Conservation (phyloP, 1,140 invertebrate species). For the Drosophila santomea region DNA sequence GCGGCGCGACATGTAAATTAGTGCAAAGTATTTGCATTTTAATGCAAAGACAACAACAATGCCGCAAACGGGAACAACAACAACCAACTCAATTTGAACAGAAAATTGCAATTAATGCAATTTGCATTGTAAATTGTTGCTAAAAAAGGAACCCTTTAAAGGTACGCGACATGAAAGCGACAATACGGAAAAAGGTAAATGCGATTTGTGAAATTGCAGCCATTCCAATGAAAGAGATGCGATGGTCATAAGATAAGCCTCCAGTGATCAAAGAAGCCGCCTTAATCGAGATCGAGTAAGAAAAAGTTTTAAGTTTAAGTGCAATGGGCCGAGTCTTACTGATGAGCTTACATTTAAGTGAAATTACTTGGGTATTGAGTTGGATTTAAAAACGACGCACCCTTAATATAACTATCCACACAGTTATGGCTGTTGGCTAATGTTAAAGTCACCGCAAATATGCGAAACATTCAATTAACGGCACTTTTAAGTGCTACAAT, state of each 20-base stretch:
- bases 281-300: neutral
- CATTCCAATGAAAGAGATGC: conserved; percentile 39
- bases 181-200: conserved; percentile 32
- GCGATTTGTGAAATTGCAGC: conserved; percentile 49
- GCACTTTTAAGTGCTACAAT: conserved; percentile 11
- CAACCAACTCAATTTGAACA: conserved; percentile 43
- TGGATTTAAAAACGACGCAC: neutral
- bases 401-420: neutral
- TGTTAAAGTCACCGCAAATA: neutral
- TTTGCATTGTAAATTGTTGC: conserved; percentile 64
- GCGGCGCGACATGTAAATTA: conserved; percentile 75
- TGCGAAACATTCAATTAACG: conserved; percentile 16
- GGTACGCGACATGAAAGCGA: conserved; percentile 24
- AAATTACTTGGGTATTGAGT: neutral
- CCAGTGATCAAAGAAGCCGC: conserved; percentile 34
- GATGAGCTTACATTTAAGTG: conserved; percentile 1
- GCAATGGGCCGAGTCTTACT: conserved; percentile 9
- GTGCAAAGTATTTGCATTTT: conserved; percentile 73
- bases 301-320: conserved; percentile 12
- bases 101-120: conserved; percentile 73
- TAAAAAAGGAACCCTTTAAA: conserved; percentile 28
- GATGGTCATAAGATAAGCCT: conserved; percentile 45
- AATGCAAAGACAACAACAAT: conserved; percentile 54
- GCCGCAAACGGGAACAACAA: conserved; percentile 8
- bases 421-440: too few species aligned